A percentile compares a stretch with the other conserved stretches of the same genome.
phyloP scores from a whole-genome alignment of 1,140 invertebrate genomes.

The Eufriesea mexicana region DNA sequence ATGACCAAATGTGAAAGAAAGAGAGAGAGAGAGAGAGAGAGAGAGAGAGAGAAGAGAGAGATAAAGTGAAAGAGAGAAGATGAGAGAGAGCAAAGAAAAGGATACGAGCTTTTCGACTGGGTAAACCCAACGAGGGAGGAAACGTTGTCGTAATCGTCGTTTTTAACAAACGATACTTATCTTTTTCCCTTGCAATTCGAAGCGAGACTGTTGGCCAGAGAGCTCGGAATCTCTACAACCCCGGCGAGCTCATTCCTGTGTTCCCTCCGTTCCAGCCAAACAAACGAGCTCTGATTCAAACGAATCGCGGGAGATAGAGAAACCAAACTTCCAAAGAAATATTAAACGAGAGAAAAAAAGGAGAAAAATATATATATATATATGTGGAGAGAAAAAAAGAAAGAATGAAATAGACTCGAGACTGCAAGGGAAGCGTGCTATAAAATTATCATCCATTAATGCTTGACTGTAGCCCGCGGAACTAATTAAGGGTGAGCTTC shows the following conservation, averaged over 20 bases:
- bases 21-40: not conserved
- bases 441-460: slow-evolving; percentile 11
- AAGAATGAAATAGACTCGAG: not conserved
- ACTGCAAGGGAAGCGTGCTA: slow-evolving; percentile 1
- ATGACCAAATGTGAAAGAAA: slow-evolving; percentile 36
- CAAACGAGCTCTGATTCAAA: slow-evolving; percentile 12
- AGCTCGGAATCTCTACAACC: not conserved
- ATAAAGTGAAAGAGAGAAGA: not conserved
- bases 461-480: not conserved
- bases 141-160: not conserved
- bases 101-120: slow-evolving; percentile 16
- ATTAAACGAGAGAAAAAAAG: not conserved
- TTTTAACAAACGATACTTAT: slow-evolving; percentile 24
- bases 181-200: slow-evolving; percentile 11
- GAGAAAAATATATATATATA: too few relatives aligned
- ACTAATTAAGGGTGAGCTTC: slow-evolving; percentile 2
- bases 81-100: slow-evolving; percentile 51
- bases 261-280: not conserved
- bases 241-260: not conserved
- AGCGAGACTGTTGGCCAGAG: too few relatives aligned
- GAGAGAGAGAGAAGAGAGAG: not conserved
- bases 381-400: not conserved
- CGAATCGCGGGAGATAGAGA: not conserved
- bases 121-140: slow-evolving; percentile 22
- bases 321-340: not conserved